phyloP scores from a whole-genome alignment of 2,113 vertebrate species.

The Petroica traversi region DNA sequence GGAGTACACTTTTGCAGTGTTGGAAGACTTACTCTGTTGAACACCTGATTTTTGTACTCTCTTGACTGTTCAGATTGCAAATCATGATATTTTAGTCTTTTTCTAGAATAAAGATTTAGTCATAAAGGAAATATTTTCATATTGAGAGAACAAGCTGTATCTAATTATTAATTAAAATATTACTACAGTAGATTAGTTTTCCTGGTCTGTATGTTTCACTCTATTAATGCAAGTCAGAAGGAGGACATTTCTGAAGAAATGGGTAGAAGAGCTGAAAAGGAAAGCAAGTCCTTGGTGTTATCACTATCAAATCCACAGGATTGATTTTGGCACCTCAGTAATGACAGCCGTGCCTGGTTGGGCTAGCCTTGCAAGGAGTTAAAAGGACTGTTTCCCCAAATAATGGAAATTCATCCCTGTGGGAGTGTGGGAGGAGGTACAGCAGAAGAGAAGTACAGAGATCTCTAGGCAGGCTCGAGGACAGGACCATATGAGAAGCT shows the following conservation, averaged over 20 bases:
- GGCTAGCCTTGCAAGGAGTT: background rate
- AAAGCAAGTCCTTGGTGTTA: background rate
- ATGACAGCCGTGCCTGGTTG: background rate
- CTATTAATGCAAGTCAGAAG: background rate
- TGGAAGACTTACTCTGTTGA: background rate
- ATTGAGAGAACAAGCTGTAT: background rate
- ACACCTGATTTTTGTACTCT: background rate
- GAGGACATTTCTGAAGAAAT: background rate
- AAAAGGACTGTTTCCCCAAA: background rate
- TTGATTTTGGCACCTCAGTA: background rate
- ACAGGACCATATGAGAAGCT: background rate
- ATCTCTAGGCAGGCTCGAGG: background rate
- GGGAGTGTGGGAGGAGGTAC: background rate
- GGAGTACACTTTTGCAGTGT: background rate
- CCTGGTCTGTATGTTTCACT: background rate
- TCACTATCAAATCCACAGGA: background rate
- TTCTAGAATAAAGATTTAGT: background rate
- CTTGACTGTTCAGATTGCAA: background rate
- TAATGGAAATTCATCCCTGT: background rate
- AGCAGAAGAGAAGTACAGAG: background rate
- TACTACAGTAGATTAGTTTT: background rate
- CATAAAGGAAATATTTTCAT: background rate
- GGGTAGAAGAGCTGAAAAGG: background rate
- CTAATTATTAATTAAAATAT: constrained; percentile 43
- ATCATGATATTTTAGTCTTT: background rate